phyloP scores from a whole-genome alignment of 2,113 vertebrate species.

The Catharus fuscescens region DNA sequence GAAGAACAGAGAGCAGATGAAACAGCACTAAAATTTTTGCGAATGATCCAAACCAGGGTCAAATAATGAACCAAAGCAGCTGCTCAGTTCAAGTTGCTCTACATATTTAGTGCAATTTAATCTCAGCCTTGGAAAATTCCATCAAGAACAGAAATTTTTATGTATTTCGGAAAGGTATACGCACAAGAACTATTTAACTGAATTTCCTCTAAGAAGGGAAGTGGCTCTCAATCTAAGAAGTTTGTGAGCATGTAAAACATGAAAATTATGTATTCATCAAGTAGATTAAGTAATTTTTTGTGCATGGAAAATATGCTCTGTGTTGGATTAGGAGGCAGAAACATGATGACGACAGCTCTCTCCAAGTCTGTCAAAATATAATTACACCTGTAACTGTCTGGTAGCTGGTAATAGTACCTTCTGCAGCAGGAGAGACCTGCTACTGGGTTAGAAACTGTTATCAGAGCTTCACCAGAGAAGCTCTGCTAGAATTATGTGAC shows the following conservation, averaged over 20 bases:
- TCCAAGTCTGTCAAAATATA: conserved; percentile 12
- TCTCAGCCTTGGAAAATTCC: not conserved
- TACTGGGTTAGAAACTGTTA: not conserved
- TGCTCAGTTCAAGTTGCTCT: not conserved
- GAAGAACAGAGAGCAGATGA: not conserved
- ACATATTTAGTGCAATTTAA: not conserved
- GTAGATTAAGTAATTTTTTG: not conserved
- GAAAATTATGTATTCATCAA: not conserved
- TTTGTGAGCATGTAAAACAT: not conserved
- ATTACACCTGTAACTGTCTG: not conserved
- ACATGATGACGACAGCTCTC: not conserved
- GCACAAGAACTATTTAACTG: not conserved
- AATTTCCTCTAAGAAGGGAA: not conserved
- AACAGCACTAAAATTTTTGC: not conserved
- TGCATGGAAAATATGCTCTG: not conserved
- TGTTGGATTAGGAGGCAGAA: not conserved
- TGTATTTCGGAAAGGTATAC: not conserved
- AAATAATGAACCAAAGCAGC: conserved; percentile 23
- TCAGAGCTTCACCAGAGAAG: not conserved
- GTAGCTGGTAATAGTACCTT: not conserved
- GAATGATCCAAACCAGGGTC: not conserved
- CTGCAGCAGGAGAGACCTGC: not conserved
- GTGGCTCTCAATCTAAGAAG: not conserved
- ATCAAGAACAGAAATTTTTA: not conserved
- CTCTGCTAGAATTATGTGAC: not conserved